A percentile compares a stretch with the other conserved stretches of the same genome.
Evolutionary conservation across 2,113 vertebrate genomes (phyloP).

Genomic region (Embiotoca jacksoni): DNA sequence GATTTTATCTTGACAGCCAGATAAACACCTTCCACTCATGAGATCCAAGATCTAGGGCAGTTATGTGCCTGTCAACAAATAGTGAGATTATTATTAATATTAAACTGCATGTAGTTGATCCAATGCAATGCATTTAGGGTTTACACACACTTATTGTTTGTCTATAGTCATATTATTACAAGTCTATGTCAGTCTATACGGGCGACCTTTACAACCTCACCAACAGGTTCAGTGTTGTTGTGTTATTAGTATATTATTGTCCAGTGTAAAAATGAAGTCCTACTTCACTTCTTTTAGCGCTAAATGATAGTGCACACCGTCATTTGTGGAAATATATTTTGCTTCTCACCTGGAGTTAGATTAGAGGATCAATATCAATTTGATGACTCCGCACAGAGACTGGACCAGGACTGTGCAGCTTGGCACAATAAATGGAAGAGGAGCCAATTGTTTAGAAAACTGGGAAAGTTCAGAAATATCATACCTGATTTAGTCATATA

Average conservation of each 20-base stretch:
- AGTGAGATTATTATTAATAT: too few species aligned
- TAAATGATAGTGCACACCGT: slow-evolving; percentile 1
- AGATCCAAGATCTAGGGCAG: not conserved
- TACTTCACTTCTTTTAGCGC: not conserved
- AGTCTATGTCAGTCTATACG: too few species aligned
- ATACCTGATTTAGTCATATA: not conserved
- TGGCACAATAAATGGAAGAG: not conserved
- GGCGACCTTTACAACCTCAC: too few species aligned
- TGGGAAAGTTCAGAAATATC: slow-evolving; percentile 19
- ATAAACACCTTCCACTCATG: not conserved
- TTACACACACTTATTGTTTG: not conserved
- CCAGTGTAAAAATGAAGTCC: not conserved
- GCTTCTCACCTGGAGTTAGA: slow-evolving; percentile 25
- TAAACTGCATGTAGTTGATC: not conserved
- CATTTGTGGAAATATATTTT: slow-evolving; percentile 14
- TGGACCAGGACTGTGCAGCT: slow-evolving; percentile 2
- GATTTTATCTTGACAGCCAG: not conserved
- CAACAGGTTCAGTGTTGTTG: not conserved
- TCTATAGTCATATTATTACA: too few species aligned
- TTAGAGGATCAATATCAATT: slow-evolving; percentile 42
- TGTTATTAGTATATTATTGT: not conserved
- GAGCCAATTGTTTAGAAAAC: not conserved
- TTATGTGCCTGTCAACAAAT: not conserved
- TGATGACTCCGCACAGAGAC: not conserved
- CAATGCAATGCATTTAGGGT: not conserved